A percentile compares a stretch with the other conserved stretches of the same genome.
These are phyloP conservation scores for Chroicocephalus ridibundus DNA, from an alignment of 2,113 vertebrate species.

Conservation along the genomic window DNA sequence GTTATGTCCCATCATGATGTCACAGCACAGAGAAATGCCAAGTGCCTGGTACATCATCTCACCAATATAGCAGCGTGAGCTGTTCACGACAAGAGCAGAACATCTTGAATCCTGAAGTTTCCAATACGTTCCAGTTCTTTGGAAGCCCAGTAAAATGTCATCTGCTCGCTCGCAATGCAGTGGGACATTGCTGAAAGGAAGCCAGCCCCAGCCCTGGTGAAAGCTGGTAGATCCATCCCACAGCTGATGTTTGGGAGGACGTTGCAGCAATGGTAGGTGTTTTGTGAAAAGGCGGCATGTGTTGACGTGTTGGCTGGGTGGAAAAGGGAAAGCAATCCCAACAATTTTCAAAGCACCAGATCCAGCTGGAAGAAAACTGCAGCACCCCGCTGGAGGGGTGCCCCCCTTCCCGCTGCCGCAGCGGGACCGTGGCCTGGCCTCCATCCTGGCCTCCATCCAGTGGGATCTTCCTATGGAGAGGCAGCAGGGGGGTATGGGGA, in stretches of 20 bases:
- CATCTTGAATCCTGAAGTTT: conserved; percentile 41
- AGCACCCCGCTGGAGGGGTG: not conserved
- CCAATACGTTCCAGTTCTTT: not conserved
- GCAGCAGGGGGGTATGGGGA: rapidly evolving
- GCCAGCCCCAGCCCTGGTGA: not conserved
- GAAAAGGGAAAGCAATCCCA: not conserved
- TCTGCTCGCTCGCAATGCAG: not conserved
- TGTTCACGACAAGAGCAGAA: not conserved
- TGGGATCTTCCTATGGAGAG: not conserved
- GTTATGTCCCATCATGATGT: conserved; percentile 14
- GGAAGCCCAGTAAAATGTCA: conserved; percentile 13
- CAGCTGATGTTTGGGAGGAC: not conserved
- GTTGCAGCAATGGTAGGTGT: not conserved
- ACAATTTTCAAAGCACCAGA: not conserved
- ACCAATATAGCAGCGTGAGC: conserved; percentile 37
- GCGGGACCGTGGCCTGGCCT: rapidly evolving
- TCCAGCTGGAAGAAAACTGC: not conserved
- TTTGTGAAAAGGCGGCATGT: not conserved
- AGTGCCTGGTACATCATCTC: conserved; percentile 34
- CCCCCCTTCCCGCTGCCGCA: not conserved
- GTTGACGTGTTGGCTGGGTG: not conserved
- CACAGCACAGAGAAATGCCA: not conserved
- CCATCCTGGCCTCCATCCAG: not conserved
- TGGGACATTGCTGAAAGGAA: not conserved
- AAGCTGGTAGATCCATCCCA: not conserved